Base-by-base conservation (phyloP, 2,797 vertebrate species). In the Anguilla pacifica region DNA sequence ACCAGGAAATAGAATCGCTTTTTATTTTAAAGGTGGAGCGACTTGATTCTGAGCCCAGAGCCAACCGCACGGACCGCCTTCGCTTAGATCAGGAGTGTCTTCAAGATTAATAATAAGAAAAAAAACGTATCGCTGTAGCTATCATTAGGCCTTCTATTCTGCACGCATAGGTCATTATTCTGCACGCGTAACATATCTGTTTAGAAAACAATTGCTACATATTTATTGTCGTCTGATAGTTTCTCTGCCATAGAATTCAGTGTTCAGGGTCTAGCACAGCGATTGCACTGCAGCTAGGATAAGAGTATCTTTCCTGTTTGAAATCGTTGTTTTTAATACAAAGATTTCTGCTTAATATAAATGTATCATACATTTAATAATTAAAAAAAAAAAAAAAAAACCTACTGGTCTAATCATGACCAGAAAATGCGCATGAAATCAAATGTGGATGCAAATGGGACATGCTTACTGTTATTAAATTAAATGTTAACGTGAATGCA, bases 1-100 rank as follows among this genome's bases (percentile, higher is more conserved):
- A 90, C 70, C 91, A 90, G 91, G 91, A 92, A 92, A 88, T 88
- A 83, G 87, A 88, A 55, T 84, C 59, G 77, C 55, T 84, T 86
- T 70, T 77, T 59, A 49, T 88, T 89, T 88, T 89, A 70, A 91
- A 90, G 89, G 88, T 89, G 88, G 90, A 90, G 77, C 89, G 46
- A 82, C 46, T 25, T 51, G 79, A 51, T 82, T 82, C 79, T 49
- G 15, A 43, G 43, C 43, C 11, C 72, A 39, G 72, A 35, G 39
- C 28, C 10, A 39, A 77, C 3, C 13, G 13, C 28, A 35, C 43
- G 46, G 43, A 25, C 79, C 46, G 43, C 79, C 43, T 82, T 82
- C 43, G 79, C 39, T 2, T 46, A n/a, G 79, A 49, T n/a, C 43
- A 19, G n/a, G 10, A 4, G 15, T 79, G 74, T 46, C 22, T 82